Conservation (phyloP, 2,888 invertebrate genomes). For the Linnaemya tessellans region DNA sequence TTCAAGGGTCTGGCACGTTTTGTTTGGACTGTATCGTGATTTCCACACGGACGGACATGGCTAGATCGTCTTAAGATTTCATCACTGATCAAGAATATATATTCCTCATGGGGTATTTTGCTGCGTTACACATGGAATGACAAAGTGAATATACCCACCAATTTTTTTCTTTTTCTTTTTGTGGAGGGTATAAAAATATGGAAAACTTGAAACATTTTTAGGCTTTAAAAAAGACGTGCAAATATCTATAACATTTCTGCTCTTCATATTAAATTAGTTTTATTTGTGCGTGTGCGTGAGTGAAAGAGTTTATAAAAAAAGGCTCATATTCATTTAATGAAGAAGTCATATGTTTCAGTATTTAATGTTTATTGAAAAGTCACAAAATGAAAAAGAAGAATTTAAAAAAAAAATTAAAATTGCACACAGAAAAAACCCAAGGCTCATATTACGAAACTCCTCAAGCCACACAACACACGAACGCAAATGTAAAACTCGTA, state of each 20-base stretch:
- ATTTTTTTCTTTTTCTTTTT: too few species aligned
- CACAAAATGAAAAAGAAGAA: conserved; percentile 35
- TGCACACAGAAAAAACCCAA: conserved; percentile 21
- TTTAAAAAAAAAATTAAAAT: not conserved
- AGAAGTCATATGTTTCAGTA: conserved; percentile 57
- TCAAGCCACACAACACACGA: not conserved
- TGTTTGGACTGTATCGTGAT: too few species aligned
- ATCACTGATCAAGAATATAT: too few species aligned
- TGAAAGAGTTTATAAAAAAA: too few species aligned
- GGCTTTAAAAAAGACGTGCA: not conserved
- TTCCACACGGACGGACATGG: too few species aligned
- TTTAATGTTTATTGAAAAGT: conserved; percentile 62
- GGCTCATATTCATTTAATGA: conserved; percentile 26
- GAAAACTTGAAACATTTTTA: conserved; percentile 44
- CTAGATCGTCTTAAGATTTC: too few species aligned
- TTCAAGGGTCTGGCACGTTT: too few species aligned
- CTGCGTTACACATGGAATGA: too few species aligned
- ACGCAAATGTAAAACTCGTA: not conserved
- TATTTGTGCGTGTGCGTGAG: not conserved
- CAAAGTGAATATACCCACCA: too few species aligned
- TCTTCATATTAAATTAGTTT: not conserved
- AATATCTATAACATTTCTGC: conserved; percentile 18
- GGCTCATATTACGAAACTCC: conserved; percentile 53
- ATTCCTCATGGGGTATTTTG: too few species aligned
- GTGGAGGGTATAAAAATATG: too few species aligned